Percentiles rank a stretch among this genome's conserved stretches.
These are phyloP conservation scores for Megalops atlanticus DNA, from an alignment of 2,113 vertebrate genomes.

Conservation along the genomic window DNA sequence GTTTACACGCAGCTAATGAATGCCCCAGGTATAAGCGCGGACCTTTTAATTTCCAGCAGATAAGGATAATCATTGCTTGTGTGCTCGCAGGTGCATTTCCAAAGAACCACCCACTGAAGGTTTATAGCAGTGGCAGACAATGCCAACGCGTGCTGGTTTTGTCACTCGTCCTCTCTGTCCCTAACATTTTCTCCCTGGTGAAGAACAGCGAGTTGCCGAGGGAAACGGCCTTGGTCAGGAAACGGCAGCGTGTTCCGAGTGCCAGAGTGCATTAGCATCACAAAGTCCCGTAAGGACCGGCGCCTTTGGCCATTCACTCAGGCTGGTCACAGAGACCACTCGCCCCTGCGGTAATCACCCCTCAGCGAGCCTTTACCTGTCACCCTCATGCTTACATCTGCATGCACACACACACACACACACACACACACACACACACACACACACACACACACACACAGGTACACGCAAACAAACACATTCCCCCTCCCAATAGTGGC, in stretches of 20 bases:
- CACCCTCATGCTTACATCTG: constrained; percentile 5
- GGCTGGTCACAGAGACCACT: constrained; percentile 34
- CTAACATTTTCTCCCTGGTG: neutral
- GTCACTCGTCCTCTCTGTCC: neutral
- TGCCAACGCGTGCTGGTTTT: neutral
- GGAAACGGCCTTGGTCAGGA: neutral
- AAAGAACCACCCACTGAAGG: neutral
- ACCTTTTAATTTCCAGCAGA: neutral
- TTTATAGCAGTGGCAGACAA: too few species aligned
- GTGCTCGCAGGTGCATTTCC: too few species aligned
- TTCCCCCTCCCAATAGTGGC: too few species aligned
- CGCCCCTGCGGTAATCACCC: neutral
- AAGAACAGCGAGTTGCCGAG: neutral
- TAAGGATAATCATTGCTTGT: too few species aligned
- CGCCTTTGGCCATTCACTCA: neutral
- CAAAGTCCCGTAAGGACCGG: neutral
- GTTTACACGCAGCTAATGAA: neutral
- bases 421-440: constrained; percentile 23
- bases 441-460: constrained; percentile 21
- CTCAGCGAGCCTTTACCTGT: neutral
- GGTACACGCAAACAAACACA: neutral
- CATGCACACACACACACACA: constrained; percentile 32
- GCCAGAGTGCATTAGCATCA: neutral
- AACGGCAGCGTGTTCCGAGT: neutral
- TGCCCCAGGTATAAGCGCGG: neutral